These are phyloP conservation scores for Pectinophora gossypiella DNA, from an alignment of 1,140 invertebrate species.

Conservation along the genomic window DNA sequence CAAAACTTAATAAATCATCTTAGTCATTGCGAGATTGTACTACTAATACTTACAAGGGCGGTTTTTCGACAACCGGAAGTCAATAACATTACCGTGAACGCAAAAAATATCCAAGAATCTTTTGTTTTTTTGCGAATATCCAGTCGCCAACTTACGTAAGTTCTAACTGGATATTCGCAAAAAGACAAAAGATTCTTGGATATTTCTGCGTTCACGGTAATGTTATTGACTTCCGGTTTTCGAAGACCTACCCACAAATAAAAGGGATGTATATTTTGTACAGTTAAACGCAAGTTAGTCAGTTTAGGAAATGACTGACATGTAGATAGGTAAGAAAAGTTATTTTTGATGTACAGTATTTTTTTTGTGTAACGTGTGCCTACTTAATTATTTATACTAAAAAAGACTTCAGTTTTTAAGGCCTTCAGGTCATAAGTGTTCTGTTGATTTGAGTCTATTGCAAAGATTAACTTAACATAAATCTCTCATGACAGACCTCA, in stretches of 20 bases:
- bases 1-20: no score
- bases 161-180: no score
- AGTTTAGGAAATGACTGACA: background rate
- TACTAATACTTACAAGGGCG: no score
- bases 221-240: no score
- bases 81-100: no score
- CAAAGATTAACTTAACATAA: background rate
- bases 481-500: background rate
- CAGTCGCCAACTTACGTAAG: no score
- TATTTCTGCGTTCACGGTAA: no score
- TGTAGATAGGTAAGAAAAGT: conserved; percentile 43
- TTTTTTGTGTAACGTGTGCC: conserved; percentile 20
- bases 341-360: conserved; percentile 56
- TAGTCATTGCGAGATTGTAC: background rate
- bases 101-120: no score
- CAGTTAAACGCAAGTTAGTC: background rate
- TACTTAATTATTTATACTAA: conserved; percentile 41
- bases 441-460: background rate
- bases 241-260: no score
- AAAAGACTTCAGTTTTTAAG: background rate
- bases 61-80: no score
- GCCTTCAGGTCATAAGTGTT: background rate
- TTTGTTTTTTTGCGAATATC: no score
- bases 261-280: background rate
- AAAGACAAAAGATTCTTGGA: no score